A percentile compares a stretch with the other conserved stretches of the same genome.
Conservation (phyloP, 2,797 vertebrate genomes). For the Pseudochromis fuscus region DNA sequence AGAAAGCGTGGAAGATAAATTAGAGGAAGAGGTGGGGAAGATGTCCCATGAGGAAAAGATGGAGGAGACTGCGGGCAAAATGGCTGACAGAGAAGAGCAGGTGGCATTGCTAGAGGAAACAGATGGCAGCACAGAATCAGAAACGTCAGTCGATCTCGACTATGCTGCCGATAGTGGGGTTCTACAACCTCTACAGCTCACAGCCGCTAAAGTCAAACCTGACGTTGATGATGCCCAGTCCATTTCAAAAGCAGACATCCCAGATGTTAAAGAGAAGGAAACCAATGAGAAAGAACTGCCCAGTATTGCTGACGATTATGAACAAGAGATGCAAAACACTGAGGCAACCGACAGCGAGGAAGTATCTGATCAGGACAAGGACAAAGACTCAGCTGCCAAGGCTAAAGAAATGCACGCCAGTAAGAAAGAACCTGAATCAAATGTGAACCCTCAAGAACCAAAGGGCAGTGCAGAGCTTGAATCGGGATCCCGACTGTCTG, state of each 20-base stretch:
- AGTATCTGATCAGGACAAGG: constrained; percentile 26
- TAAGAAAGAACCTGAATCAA: constrained; percentile 28
- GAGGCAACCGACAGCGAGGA: constrained; percentile 55
- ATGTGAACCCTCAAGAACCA: constrained; percentile 38
- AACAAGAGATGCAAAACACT: constrained; percentile 56
- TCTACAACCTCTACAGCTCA: constrained; percentile 46
- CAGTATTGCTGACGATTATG: constrained; percentile 52
- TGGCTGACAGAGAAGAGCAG: constrained; percentile 18
- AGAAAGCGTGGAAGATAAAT: constrained; percentile 29
- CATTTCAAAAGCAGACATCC: constrained; percentile 32
- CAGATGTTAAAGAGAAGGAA: constrained; percentile 36
- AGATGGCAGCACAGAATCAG: constrained; percentile 79
- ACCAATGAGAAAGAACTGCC: constrained; percentile 45
- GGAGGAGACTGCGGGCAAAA: constrained; percentile 20
- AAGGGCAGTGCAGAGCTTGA: constrained; percentile 46
- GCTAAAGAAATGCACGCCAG: constrained; percentile 7
- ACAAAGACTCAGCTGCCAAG: constrained; percentile 24
- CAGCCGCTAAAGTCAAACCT: constrained; percentile 37
- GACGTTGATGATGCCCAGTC: constrained; percentile 15
- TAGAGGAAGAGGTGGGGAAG: constrained; percentile 27
- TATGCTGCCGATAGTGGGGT: constrained; percentile 72
- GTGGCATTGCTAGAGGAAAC: constrained; percentile 56
- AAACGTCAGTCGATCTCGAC: constrained; percentile 77
- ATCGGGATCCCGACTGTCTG: background rate
- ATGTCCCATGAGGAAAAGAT: constrained; percentile 19